A percentile compares a stretch with the other conserved stretches of the same genome.
These are phyloP conservation scores for Caenorhabditis imperialis DNA, from an alignment of 2,888 invertebrate genomes.

Conservation along the genomic window DNA sequence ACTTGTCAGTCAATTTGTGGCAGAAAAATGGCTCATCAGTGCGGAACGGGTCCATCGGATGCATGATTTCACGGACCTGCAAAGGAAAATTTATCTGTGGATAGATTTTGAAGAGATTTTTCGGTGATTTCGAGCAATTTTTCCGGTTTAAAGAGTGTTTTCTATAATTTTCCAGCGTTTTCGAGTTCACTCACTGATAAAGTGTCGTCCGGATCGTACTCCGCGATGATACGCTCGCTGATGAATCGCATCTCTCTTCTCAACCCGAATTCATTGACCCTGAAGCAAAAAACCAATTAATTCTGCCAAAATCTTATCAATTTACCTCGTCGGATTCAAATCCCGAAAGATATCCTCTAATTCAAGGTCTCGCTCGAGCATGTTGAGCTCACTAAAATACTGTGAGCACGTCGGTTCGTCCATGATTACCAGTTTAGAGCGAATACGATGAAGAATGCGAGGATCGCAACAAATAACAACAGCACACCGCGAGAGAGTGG, in stretches of 20 bases:
- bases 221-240: conserved; percentile 48
- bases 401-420: background rate
- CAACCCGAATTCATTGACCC: conserved; percentile 37
- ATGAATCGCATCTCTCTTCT: conserved; percentile 41
- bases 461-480: background rate
- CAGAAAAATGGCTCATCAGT: conserved; percentile 29
- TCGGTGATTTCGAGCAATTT: too few species aligned
- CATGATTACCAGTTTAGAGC: too few species aligned
- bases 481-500: background rate
- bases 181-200: conserved; percentile 46
- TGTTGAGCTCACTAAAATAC: conserved; percentile 13
- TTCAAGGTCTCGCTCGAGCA: conserved; percentile 5
- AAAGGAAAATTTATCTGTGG: conserved; percentile 3
- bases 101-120: too few species aligned
- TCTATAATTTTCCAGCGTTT: too few species aligned
- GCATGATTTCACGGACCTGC: conserved; percentile 47
- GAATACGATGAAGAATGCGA: too few species aligned
- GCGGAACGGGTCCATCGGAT: conserved; percentile 37
- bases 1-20: conserved; percentile 23
- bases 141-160: too few species aligned
- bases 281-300: conserved; percentile 20
- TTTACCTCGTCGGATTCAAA: background rate
- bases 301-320: background rate
- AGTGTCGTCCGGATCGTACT: conserved; percentile 42
- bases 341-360: conserved; percentile 19